phyloP scores from a whole-genome alignment of 1,140 invertebrate species.

The Apolygus lucorum region DNA sequence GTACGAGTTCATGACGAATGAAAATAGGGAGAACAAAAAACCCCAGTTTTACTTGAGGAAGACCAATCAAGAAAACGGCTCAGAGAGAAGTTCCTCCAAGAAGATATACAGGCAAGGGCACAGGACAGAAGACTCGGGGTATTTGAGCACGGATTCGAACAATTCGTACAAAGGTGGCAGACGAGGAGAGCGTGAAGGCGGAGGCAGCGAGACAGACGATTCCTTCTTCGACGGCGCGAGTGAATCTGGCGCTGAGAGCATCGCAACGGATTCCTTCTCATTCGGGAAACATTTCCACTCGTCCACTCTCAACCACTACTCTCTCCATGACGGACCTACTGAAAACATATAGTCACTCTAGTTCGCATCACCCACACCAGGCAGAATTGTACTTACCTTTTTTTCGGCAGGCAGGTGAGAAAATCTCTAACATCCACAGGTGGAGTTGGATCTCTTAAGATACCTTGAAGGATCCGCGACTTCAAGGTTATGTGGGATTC shows the following conservation, averaged over 20 bases:
- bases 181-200: conserved; percentile 46
- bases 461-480: too few relatives aligned
- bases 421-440: too few relatives aligned
- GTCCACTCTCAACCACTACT: too few relatives aligned
- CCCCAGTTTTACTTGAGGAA: background rate
- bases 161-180: conserved; percentile 4
- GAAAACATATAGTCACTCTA: too few relatives aligned
- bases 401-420: too few relatives aligned
- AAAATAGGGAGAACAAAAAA: background rate
- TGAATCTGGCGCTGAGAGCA: conserved; percentile 73
- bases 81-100: conserved; percentile 37
- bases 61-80: conserved; percentile 46
- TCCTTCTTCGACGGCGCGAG: conserved; percentile 75
- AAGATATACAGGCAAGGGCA: background rate
- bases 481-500: too few relatives aligned
- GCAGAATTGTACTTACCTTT: too few relatives aligned
- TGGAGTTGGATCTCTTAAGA: too few relatives aligned
- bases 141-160: conserved; percentile 30
- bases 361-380: too few relatives aligned
- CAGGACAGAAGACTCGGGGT: conserved; percentile 34
- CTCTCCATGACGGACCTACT: too few relatives aligned
- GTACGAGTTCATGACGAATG: background rate
- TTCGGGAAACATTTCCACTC: conserved; percentile 66
- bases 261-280: conserved; percentile 81
- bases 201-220: conserved; percentile 67